Evolutionary conservation across 2,888 invertebrate species (phyloP).

Genomic region (Capitulum mitella): DNA sequence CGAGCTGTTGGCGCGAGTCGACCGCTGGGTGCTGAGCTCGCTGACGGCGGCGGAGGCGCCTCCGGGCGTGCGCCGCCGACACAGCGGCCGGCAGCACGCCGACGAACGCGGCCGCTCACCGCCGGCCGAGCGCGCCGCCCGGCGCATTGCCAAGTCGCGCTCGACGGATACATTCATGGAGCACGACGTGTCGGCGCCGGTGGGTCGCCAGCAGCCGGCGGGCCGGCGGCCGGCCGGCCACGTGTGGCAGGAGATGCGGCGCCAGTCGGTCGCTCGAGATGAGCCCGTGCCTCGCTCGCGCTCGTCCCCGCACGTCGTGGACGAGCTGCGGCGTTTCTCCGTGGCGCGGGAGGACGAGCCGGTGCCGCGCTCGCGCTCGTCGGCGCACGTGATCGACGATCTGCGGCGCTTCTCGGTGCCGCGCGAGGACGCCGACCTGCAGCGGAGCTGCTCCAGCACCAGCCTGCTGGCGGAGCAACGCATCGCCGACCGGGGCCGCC

Average conservation of each 20-base stretch:
- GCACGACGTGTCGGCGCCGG: neutral
- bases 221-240: neutral
- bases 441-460: neutral
- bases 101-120: neutral
- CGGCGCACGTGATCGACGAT: neutral
- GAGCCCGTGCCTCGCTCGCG: too few relatives aligned
- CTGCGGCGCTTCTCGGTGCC: neutral
- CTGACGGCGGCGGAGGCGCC: neutral
- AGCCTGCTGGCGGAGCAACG: neutral
- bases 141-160: neutral
- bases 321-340: neutral
- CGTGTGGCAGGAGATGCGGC: too few relatives aligned
- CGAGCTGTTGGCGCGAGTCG: neutral
- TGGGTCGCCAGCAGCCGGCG: neutral
- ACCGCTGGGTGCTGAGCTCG: slow-evolving; percentile 8
- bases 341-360: neutral
- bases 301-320: neutral
- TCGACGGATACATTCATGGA: slow-evolving; percentile 2
- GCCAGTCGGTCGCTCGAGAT: too few relatives aligned
- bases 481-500: neutral
- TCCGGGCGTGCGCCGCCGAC: neutral
- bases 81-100: neutral
- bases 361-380: neutral
- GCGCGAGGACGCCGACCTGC: neutral
- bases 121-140: neutral